Conservation (phyloP, 2,888 invertebrate genomes). For the Lycocerus yunnanus region DNA sequence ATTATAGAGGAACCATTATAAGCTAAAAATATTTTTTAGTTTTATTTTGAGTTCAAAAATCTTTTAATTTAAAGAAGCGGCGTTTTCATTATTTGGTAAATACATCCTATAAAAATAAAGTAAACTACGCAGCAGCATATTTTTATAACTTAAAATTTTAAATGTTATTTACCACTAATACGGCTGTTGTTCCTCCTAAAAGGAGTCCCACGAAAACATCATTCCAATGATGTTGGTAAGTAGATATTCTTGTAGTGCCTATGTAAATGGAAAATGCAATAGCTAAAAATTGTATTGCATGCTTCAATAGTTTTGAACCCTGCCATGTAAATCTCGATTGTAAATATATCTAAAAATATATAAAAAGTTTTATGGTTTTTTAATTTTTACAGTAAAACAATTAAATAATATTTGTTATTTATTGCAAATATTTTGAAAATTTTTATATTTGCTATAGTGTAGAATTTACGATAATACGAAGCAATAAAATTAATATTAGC, state of each 20-base stretch:
- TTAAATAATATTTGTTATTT: neutral
- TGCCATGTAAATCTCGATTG: slow-evolving; percentile 83
- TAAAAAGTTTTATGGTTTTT: neutral
- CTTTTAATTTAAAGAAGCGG: neutral
- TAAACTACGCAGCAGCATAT: neutral
- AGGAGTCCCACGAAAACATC: slow-evolving; percentile 86
- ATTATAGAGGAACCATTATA: neutral
- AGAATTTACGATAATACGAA: neutral
- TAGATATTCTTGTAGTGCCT: slow-evolving; percentile 87
- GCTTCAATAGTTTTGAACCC: slow-evolving; percentile 78
- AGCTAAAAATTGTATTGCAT: slow-evolving; percentile 81
- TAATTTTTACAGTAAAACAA: neutral
- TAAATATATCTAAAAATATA: slow-evolving; percentile 75
- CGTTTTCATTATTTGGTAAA: neutral
- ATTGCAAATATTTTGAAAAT: neutral
- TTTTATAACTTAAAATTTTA: neutral
- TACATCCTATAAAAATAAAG: neutral
- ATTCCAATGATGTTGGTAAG: slow-evolving; percentile 98
- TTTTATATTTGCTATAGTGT: neutral
- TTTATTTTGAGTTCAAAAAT: neutral
- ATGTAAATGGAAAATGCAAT: slow-evolving; percentile 84
- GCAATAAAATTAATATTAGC: neutral
- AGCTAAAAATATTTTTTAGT: neutral
- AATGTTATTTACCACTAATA: slow-evolving; percentile 67
- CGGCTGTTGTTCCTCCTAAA: slow-evolving; percentile 69